Evolutionary conservation across 2,888 invertebrate genomes (phyloP).

Genomic region (Tenodera sinensis): DNA sequence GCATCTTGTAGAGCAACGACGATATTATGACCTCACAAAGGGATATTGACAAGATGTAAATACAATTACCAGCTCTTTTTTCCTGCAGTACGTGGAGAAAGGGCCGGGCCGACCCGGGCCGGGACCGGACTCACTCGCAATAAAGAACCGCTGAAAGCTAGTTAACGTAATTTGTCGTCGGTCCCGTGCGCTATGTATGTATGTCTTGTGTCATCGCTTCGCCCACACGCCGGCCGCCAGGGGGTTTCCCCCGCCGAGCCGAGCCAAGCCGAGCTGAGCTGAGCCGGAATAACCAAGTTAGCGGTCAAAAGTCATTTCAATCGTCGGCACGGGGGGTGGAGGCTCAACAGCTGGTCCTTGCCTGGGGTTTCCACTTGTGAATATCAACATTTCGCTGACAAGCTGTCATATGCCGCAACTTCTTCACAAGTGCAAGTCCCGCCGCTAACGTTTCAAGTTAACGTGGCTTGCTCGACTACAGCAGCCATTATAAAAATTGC

Average conservation of each 20-base stretch:
- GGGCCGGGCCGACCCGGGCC: no score
- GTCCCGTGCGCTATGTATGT: neutral
- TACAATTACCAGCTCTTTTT: neutral
- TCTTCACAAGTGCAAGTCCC: neutral
- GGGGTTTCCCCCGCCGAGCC: neutral
- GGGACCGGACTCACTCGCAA: neutral
- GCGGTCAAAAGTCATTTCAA: conserved; percentile 14
- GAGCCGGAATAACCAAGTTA: conserved; percentile 5
- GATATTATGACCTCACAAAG: neutral
- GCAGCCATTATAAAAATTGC: no score
- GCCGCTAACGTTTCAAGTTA: no score
- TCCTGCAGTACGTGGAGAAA: neutral
- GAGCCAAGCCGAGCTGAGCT: no score
- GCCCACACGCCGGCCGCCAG: neutral
- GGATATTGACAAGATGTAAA: neutral
- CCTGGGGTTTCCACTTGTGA: neutral
- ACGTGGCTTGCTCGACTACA: no score
- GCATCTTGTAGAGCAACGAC: neutral
- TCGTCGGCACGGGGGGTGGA: neutral
- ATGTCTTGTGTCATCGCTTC: neutral
- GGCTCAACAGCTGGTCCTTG: neutral
- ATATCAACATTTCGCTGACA: neutral
- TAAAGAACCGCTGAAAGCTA: neutral
- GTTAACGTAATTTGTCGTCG: neutral
- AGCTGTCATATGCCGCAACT: neutral